phyloP scores from a whole-genome alignment of 2,113 vertebrate genomes.

The Hymenochirus boettgeri region DNA sequence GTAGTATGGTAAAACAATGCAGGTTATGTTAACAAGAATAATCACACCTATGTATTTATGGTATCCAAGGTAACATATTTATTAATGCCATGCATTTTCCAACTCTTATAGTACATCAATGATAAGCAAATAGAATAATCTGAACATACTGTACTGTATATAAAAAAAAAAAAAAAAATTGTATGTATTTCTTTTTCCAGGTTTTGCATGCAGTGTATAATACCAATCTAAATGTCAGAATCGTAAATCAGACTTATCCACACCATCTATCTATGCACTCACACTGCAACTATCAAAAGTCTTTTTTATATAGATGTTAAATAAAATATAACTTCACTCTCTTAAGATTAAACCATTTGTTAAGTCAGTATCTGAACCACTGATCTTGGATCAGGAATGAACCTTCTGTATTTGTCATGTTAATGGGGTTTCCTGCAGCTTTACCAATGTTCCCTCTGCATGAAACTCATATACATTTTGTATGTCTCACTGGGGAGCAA shows the following conservation, averaged over 20 bases:
- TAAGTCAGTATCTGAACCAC: neutral
- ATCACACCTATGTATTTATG: too few species aligned
- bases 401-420: neutral
- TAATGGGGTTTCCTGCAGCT: neutral
- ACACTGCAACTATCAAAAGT: neutral
- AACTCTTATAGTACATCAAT: too few species aligned
- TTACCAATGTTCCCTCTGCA: neutral
- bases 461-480: neutral
- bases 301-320: constrained; percentile 4
- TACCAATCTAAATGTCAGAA: neutral
- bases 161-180: too few species aligned
- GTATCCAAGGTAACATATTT: too few species aligned
- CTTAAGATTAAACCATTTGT: neutral
- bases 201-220: neutral
- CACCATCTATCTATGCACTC: neutral
- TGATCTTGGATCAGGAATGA: neutral
- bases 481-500: neutral
- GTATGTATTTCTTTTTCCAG: neutral
- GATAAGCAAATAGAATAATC: too few species aligned
- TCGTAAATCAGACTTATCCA: neutral
- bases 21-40: too few species aligned
- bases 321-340: constrained; percentile 3
- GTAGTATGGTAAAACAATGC: too few species aligned
- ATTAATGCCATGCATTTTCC: too few species aligned
- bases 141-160: too few species aligned